Conservation (phyloP, 2,113 vertebrate genomes). For the Oenanthe oenanthe region DNA sequence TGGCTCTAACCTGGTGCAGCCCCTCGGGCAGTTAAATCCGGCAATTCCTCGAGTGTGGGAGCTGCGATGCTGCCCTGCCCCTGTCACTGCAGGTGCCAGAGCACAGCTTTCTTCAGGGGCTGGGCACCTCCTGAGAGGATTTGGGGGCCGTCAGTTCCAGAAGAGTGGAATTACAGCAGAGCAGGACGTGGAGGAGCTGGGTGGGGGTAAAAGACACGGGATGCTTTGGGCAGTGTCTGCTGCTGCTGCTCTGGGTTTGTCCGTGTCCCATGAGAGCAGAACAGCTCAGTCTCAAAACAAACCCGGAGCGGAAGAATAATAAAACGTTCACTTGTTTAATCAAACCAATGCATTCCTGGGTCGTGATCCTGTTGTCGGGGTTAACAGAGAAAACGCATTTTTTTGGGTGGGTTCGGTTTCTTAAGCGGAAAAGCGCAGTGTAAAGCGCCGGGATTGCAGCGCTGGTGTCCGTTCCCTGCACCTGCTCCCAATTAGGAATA, state of each 20-base stretch:
- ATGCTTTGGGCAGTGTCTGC: not conserved
- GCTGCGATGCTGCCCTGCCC: accelerated
- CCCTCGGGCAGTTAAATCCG: not conserved
- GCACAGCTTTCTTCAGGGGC: not conserved
- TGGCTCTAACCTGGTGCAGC: accelerated
- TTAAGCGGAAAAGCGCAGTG: not conserved
- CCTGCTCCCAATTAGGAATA: not conserved
- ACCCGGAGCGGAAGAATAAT: not conserved
- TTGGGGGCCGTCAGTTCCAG: not conserved
- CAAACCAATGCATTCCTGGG: not conserved
- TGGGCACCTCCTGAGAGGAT: not conserved
- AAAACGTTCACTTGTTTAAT: not conserved
- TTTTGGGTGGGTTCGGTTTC: not conserved
- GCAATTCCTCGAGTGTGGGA: accelerated
- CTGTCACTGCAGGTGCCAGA: not conserved
- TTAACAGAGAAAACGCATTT: not conserved
- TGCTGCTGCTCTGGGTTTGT: not conserved
- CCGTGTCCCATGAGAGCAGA: not conserved
- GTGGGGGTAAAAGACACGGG: not conserved
- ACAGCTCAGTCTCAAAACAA: not conserved
- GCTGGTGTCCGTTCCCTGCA: not conserved
- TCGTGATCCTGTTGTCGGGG: not conserved
- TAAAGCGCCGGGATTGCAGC: not conserved
- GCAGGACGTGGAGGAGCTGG: not conserved
- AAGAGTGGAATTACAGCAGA: not conserved